phyloP scores from a whole-genome alignment of 2,113 vertebrate genomes.

The Felis catus region DNA sequence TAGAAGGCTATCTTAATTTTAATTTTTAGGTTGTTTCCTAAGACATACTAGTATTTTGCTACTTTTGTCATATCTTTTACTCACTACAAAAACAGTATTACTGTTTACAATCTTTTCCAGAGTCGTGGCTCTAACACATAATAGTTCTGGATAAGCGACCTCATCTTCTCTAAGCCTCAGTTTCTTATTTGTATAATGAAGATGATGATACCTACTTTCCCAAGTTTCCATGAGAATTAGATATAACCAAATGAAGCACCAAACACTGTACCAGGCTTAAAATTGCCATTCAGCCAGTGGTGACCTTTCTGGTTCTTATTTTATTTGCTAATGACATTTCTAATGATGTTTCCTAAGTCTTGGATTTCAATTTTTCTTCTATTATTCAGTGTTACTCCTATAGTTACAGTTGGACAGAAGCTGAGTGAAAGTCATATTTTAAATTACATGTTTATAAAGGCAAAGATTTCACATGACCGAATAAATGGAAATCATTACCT shows the following conservation, averaged over 20 bases:
- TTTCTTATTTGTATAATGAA: neutral
- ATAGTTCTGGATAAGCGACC: neutral
- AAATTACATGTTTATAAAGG: slow-evolving; percentile 51
- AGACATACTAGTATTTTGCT: neutral
- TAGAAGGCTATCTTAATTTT: neutral
- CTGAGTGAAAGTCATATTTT: slow-evolving; percentile 40
- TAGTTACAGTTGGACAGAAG: neutral
- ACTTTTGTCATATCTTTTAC: neutral
- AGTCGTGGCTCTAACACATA: neutral
- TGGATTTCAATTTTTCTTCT: slow-evolving; percentile 28
- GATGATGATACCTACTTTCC: neutral
- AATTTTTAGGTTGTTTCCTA: neutral
- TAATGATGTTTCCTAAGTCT: slow-evolving; percentile 22
- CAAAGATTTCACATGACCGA: slow-evolving; percentile 41
- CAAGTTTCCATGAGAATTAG: slow-evolving; percentile 31
- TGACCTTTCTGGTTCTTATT: slow-evolving; percentile 16
- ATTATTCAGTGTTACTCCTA: neutral
- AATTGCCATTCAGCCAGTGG: neutral
- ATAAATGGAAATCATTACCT: slow-evolving; percentile 41
- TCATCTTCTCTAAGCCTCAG: neutral
- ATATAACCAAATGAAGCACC: neutral
- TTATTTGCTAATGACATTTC: slow-evolving; percentile 52
- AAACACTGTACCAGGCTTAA: neutral
- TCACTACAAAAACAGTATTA: neutral
- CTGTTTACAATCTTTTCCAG: neutral